Conservation (phyloP, 37 sponge, comb jelly and placozoan species). For the Halichondria panicea region DNA sequence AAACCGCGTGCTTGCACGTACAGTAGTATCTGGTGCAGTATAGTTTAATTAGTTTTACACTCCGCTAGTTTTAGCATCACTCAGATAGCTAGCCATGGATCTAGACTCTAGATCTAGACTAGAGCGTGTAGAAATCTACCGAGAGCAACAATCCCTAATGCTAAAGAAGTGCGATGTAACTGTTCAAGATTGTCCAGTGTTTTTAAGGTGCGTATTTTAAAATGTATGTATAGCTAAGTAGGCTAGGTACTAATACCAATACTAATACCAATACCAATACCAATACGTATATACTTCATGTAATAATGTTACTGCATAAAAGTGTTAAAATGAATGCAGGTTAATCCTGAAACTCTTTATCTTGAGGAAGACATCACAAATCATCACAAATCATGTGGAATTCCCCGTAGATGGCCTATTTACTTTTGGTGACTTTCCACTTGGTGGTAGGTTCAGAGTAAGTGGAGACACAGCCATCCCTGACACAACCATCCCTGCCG, state of each 20-base stretch:
- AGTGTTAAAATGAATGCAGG: background rate
- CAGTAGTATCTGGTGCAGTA: too few species aligned
- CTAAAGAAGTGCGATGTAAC: too few species aligned
- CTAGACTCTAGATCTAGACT: too few species aligned
- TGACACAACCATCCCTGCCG: background rate
- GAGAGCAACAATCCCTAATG: too few species aligned
- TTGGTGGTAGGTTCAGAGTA: background rate
- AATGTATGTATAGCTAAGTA: background rate
- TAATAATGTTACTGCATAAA: background rate
- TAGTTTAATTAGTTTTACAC: too few species aligned
- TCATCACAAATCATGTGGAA: conserved; percentile 4
- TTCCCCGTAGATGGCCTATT: conserved; percentile 9
- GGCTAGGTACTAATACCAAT: background rate
- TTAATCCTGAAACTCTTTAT: conserved; percentile 1
- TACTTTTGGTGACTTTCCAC: background rate
- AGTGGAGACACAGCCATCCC: conserved; percentile 1
- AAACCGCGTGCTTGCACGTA: too few species aligned
- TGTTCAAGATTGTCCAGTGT: too few species aligned
- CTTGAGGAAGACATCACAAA: conserved; percentile 15
- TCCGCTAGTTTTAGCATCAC: too few species aligned
- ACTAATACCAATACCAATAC: too few species aligned
- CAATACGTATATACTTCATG: background rate
- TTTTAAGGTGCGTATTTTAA: too few species aligned
- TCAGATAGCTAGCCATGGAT: too few species aligned
- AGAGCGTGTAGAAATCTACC: too few species aligned